Evolutionary conservation across 53 echinoderm and acorn worm genomes (phyloP), one percentile per base, ranked within the genome.

Genomic region (Henricia sp.): DNA sequence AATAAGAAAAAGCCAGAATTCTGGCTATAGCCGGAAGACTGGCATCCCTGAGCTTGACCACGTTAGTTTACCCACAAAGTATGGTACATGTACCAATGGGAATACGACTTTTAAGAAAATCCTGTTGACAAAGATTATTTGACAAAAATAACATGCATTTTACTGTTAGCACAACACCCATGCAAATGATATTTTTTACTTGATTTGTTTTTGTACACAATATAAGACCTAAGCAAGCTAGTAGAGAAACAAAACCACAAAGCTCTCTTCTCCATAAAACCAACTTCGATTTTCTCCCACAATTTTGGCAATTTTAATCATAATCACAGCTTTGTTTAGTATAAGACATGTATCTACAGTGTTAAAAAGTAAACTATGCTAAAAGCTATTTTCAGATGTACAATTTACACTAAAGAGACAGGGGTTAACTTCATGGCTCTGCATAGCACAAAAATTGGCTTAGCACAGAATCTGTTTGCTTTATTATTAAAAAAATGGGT

Each of bases 101-200:
- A 29, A 60, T 34, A 24, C 14, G 33, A 41, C 29, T 19, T 11
- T 10, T 74, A 23, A n/a, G 25, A 74, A 56, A 38, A 53, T 54
- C 20, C 35, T 20, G 32, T 23, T 28, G 55, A 37, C 20, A 55
- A 57, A 57, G 25, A 16, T 58, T 6, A 17, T 38, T 21, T 19
- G 8, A 74, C 33, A 53, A 74, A 53, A 74, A 20, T 58, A 10
- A 42, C 77, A 77, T 77, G 77, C 77, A 77, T 19, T 13, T 6
- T 33, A 77, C 60, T 19, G 60, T 80, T 80, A 64, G 80, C 80
- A 80, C 80, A 80, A 80, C 80, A 80, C 80, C 80, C 72, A 80
- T 80, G 80, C 80, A 80, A 53, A 63, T n/a, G 39, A 46, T 11
- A 46, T 27, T 32, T 24, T 35, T 12, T 58, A 76, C 58, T 25